Conservation (phyloP, 2,888 invertebrate species). For the Adelphocoris suturalis region DNA sequence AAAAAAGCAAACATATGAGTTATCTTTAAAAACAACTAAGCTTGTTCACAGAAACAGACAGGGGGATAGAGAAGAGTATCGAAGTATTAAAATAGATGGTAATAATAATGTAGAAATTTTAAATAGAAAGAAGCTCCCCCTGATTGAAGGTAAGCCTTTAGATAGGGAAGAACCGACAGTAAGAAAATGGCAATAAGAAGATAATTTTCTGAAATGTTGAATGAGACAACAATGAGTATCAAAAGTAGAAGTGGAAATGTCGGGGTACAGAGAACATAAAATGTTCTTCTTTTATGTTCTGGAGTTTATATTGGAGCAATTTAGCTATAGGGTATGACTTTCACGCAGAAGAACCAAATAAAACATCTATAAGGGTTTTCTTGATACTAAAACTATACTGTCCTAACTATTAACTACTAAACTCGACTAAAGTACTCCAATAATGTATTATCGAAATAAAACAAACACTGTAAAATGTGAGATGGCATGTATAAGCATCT, state of each 20-base stretch:
- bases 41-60: conserved; percentile 17
- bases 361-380: conserved; percentile 1
- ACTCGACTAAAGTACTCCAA: conserved; percentile 55
- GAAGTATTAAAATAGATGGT: background rate
- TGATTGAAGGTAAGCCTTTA: background rate
- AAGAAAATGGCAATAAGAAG: background rate
- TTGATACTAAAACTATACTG: conserved; percentile 30
- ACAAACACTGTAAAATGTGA: conserved; percentile 19
- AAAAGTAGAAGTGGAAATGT: conserved; percentile 40
- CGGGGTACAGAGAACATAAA: conserved; percentile 4
- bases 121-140: background rate
- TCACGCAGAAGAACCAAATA: background rate
- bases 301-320: conserved; percentile 33
- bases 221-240: conserved; percentile 37
- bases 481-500: conserved; percentile 54
- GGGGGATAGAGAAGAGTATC: background rate
- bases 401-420: conserved; percentile 25
- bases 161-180: background rate
- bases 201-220: no score
- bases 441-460: conserved; percentile 24
- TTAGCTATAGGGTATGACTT: conserved; percentile 30
- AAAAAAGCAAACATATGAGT: conserved; percentile 34
- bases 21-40: conserved; percentile 18
- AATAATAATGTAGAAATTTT: background rate
- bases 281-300: conserved; percentile 1